Evolutionary conservation across 2,888 invertebrate species (phyloP).

Genomic region (Mesoligia furuncula): DNA sequence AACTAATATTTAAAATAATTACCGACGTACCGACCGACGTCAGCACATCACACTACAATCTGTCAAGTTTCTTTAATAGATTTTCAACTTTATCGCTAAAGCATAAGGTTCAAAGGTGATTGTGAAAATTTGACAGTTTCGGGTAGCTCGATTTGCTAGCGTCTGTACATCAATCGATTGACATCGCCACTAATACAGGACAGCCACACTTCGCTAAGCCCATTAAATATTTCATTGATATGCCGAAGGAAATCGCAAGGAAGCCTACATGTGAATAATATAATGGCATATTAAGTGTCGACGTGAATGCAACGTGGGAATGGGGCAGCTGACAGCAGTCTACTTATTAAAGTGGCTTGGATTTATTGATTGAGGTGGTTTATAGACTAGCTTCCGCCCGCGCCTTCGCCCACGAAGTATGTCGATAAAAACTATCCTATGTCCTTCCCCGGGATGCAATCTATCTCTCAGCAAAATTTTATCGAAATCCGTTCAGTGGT

Average conservation of each 20-base stretch:
- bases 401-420: too few relatives aligned
- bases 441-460: too few relatives aligned
- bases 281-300: background rate
- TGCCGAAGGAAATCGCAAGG: slow-evolving; percentile 42
- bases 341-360: slow-evolving; percentile 8
- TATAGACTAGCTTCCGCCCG: background rate
- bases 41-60: too few relatives aligned
- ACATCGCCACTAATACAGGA: background rate
- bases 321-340: slow-evolving; percentile 7
- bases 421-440: too few relatives aligned
- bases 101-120: too few relatives aligned
- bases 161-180: slow-evolving; percentile 2
- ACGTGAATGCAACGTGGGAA: slow-evolving; percentile 43
- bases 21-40: background rate
- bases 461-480: too few relatives aligned
- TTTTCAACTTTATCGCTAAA: too few relatives aligned
- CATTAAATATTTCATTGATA: slow-evolving; percentile 23
- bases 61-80: too few relatives aligned
- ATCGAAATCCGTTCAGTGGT: too few relatives aligned
- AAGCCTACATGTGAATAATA: slow-evolving; percentile 27
- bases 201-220: background rate
- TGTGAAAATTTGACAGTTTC: too few relatives aligned
- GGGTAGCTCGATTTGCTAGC: too few relatives aligned
- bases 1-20: slow-evolving; percentile 37
- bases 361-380: slow-evolving; percentile 36